Conservation (phyloP, 2,797 vertebrate species). For the Xyrichtys novacula region DNA sequence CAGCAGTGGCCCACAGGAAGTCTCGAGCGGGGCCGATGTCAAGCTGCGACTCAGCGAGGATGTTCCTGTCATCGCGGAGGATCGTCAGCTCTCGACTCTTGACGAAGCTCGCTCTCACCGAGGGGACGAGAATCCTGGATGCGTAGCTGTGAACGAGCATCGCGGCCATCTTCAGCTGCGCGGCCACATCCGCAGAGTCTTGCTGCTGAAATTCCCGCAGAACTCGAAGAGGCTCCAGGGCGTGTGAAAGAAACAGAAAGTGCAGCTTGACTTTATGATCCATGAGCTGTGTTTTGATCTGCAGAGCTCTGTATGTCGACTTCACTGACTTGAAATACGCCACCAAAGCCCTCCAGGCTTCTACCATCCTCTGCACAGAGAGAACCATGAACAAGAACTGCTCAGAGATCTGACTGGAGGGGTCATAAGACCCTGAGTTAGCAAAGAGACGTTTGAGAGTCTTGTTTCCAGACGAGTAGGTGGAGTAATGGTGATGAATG, state of each 20-base stretch:
- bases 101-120: constrained; percentile 31
- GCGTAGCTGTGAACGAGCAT: constrained; percentile 62
- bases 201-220: constrained; percentile 63
- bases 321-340: constrained; percentile 63
- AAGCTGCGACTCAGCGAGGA: constrained; percentile 55
- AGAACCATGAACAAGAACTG: constrained; percentile 54
- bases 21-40: constrained; percentile 62
- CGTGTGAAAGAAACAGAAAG: constrained; percentile 75
- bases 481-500: constrained; percentile 64
- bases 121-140: constrained; percentile 47
- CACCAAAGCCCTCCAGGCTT: constrained; percentile 68
- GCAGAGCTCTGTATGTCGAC: accelerated
- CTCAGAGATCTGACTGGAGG: not conserved
- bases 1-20: constrained; percentile 37
- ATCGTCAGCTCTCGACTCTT: constrained; percentile 10
- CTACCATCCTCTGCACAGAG: constrained; percentile 63
- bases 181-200: not conserved
- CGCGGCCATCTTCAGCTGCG: constrained; percentile 62
- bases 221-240: constrained; percentile 72
- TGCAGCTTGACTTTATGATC: constrained; percentile 55
- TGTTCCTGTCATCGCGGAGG: constrained; percentile 13
- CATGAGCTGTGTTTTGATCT: constrained; percentile 56
- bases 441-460: constrained; percentile 65
- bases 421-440: not conserved
- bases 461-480: constrained; percentile 1